These are phyloP conservation scores for Agrypnia vestita DNA, from an alignment of 1,140 invertebrate species.

Conservation along the genomic window DNA sequence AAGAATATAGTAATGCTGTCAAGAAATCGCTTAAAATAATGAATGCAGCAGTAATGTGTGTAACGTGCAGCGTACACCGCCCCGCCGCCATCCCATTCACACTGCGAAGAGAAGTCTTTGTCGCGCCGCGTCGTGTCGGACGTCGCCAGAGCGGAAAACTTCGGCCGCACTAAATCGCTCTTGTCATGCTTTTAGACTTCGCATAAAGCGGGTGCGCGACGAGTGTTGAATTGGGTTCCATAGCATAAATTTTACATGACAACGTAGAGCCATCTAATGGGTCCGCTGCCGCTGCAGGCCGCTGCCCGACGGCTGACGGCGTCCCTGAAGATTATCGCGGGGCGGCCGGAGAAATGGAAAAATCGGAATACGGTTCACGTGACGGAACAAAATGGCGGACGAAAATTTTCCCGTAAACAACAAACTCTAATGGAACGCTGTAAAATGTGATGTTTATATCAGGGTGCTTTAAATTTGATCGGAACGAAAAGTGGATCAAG, in stretches of 20 bases:
- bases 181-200: constrained; percentile 61
- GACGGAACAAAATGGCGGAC: constrained; percentile 29
- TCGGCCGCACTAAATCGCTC: constrained; percentile 58
- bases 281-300: not conserved
- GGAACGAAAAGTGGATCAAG: constrained; percentile 44
- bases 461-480: constrained; percentile 40
- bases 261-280: constrained; percentile 46
- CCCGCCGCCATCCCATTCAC: too few species aligned
- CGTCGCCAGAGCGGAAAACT: constrained; percentile 34
- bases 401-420: constrained; percentile 36
- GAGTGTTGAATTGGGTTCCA: constrained; percentile 59
- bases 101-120: too few species aligned
- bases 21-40: too few species aligned
- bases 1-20: too few species aligned
- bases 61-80: too few species aligned
- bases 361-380: constrained; percentile 28
- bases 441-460: constrained; percentile 42
- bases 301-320: constrained; percentile 5
- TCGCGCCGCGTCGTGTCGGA: not conserved
- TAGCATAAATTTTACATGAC: constrained; percentile 61
- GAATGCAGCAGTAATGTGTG: too few species aligned
- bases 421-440: constrained; percentile 37
- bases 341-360: constrained; percentile 1
- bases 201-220: constrained; percentile 51
- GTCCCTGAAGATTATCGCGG: constrained; percentile 31